Evolutionary conservation across 2,888 invertebrate genomes (phyloP).

Genomic region (Orthonychiurus folsomi): DNA sequence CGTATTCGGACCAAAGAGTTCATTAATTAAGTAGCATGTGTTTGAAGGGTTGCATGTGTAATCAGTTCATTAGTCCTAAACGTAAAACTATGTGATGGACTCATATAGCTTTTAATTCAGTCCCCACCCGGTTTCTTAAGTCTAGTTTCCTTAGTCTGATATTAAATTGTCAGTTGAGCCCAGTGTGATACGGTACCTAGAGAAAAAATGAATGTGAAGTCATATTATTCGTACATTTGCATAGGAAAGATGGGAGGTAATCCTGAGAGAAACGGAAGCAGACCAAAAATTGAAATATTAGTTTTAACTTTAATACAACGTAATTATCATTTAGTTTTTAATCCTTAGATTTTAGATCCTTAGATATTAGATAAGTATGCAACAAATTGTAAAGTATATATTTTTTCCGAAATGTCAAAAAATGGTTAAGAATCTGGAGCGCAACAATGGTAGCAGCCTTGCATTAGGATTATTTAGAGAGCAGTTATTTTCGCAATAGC

Average conservation of each 20-base stretch:
- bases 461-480: too few relatives aligned
- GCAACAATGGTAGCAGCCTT: too few relatives aligned
- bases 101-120: not conserved
- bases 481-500: too few relatives aligned
- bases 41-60: not conserved
- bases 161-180: constrained; percentile 18
- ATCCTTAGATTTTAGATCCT: too few relatives aligned
- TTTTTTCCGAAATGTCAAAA: too few relatives aligned
- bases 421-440: too few relatives aligned
- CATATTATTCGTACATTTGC: not conserved
- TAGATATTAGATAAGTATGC: too few relatives aligned
- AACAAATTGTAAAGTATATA: too few relatives aligned
- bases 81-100: not conserved
- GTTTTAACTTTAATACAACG: not conserved
- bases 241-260: not conserved
- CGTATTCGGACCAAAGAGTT: not conserved
- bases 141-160: constrained; percentile 6
- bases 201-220: not conserved
- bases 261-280: not conserved
- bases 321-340: too few relatives aligned
- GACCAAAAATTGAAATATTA: not conserved
- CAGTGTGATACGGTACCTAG: constrained; percentile 30
- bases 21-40: not conserved
- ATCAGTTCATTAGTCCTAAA: not conserved
- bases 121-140: not conserved